Evolutionary conservation across 92 coral and sea anemone species (phyloP), one percentile per base, ranked within the genome.

Genomic region (Montipora capitata): DNA sequence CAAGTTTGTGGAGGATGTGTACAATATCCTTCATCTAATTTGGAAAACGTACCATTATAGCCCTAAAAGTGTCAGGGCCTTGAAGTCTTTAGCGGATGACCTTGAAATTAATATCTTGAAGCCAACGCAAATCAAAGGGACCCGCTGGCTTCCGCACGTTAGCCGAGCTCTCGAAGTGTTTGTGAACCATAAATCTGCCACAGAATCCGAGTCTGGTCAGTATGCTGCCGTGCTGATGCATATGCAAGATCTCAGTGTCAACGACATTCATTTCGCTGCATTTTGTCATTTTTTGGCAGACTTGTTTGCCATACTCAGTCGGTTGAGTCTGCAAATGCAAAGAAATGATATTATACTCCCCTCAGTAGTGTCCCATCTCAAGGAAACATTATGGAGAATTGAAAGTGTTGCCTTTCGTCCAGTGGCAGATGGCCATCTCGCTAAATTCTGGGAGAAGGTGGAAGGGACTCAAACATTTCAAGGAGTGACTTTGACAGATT

Each of bases 271-370:
- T 49, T 78, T 86, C 18, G 77, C 90, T 39, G 90, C 90, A 49
- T 86, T 76, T 45, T 86, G 84, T 38, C 90, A 86, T 86, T 86
- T 86, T 14, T 57, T 86, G 57, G 57, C 84, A n/a, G 84, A 77
- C n/a, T 77, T 86, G 40, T 86, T 86, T 68, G 43, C 40, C 17
- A 77, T 86, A 65, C n/a, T 86, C 40, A 69, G 77, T 70, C 42
- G 52, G 54, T 78, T 86, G 5, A 86, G 90, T 66, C 51, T 77
- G 2, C 77, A 77, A 42, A 66, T 86, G 90, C 90, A 86, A 63
- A 27, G 79, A 12, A 86, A 86, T 61, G 90, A 85, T 41, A 16
- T 85, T 6, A 85, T 85, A 10, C 90, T 85, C 5, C 90, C 77
- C 14, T 44, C 76, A 18, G 57, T 7, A 13, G 83, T 85, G 16